Conservation (phyloP, 2,888 invertebrate genomes). For the Melanchra persicariae region DNA sequence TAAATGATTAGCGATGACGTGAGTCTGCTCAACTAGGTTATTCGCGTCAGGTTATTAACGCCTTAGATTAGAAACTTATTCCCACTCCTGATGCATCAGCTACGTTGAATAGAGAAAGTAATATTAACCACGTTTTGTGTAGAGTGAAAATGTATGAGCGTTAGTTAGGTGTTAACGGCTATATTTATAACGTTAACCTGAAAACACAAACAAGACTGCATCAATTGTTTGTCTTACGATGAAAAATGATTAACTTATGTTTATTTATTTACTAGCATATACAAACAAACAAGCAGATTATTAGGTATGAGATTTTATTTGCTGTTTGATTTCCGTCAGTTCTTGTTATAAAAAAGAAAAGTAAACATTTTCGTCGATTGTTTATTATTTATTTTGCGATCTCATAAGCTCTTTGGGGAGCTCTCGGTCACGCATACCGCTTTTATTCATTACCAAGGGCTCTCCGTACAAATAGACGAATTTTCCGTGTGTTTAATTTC, state of each 20-base stretch:
- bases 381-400: conserved; percentile 44
- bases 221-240: conserved; percentile 35
- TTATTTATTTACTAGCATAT: conserved; percentile 28
- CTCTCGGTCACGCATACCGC: conserved; percentile 45
- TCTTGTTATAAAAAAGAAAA: conserved; percentile 33
- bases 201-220: conserved; percentile 40
- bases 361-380: conserved; percentile 36
- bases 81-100: conserved; percentile 48
- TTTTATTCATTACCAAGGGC: conserved; percentile 38
- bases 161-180: conserved; percentile 22
- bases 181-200: conserved; percentile 40
- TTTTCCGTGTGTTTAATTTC: conserved; percentile 21
- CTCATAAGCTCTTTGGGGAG: conserved; percentile 40
- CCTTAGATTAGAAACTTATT: conserved; percentile 62
- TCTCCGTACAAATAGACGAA: conserved; percentile 20
- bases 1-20: conserved; percentile 33
- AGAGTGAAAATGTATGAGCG: conserved; percentile 52
- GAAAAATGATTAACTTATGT: conserved; percentile 22
- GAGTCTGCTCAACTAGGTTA: conserved; percentile 43
- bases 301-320: conserved; percentile 51
- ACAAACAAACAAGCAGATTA: conserved; percentile 37
- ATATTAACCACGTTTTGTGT: conserved; percentile 54
- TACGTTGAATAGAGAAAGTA: conserved; percentile 57
- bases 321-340: conserved; percentile 21
- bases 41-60: conserved; percentile 55